Evolutionary conservation across 2,888 invertebrate genomes (phyloP), one percentile per base, ranked within the genome.

Genomic region (Acanthosepion pharaonis): DNA sequence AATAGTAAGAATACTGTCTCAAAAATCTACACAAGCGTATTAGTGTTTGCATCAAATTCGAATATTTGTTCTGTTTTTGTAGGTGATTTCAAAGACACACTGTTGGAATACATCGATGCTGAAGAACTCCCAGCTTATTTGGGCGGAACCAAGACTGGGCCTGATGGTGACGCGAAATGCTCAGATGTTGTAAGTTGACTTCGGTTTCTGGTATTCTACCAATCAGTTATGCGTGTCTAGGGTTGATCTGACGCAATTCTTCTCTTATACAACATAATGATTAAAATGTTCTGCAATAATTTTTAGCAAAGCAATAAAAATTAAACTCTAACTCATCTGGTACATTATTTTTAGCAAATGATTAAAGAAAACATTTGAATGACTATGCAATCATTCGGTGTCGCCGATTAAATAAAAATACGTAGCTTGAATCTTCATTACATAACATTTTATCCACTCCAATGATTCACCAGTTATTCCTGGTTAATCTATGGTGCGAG

Each of bases 61-160:
- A 93, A 53, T 53, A n/a, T 93, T 33, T 53, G n/a, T n/a, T 59
- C 23, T 59, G 20, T 55, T 91, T 92, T 94, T 93, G 97, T 98
- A 18, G 96, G 95, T 94, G 96, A 96, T 49, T 99, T 98, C 98
- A 98, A 98, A 96, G 97, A 98, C 25, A 98, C 98, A 55, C 96
- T 99, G 78, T 78, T 95, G 55, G 94, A 96, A 91, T 95, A 95
- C 92, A 95, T 96, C 42, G 95, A 95, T 92, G 94, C 94, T 23
- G 96, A 96, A 25, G 93, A 96, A 64, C 94, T 96, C 5, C 96
- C 96, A 20, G 95, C 51, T 25, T 95, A 94, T 59, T 94, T 95
- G 42, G 96, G 96, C 5, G 96, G 96, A 8, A 95, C 53, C 59
- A 94, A 94, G 91, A 95, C 94, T 28, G 96, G 95, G 92, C 93